Percentiles rank a stretch among this genome's conserved stretches.
Evolutionary conservation across 2,113 vertebrate genomes (phyloP).

Genomic region (Hippoglossus stenolepis): DNA sequence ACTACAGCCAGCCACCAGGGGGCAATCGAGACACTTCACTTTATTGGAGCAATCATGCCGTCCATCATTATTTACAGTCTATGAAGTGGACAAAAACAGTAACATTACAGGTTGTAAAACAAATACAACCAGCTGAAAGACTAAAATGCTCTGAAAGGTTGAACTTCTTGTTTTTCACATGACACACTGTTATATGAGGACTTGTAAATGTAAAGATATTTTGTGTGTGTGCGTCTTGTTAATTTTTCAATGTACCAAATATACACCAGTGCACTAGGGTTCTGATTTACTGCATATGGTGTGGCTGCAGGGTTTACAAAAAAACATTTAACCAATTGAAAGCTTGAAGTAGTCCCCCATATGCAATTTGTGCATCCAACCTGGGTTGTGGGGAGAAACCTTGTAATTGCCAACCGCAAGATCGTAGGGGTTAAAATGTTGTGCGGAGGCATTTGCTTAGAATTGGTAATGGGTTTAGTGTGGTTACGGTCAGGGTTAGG

Average conservation of each 20-base stretch:
- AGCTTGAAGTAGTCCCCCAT: conserved; percentile 14
- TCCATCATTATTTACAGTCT: too few relatives aligned
- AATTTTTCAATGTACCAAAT: not conserved
- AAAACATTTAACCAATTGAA: conserved; percentile 36
- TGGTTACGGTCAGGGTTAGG: conserved; percentile 60
- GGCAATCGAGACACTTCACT: too few relatives aligned
- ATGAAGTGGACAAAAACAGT: too few relatives aligned
- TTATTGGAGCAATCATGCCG: too few relatives aligned
- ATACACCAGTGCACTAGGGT: not conserved
- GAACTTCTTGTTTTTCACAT: not conserved
- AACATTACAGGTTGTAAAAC: too few relatives aligned
- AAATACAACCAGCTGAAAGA: too few relatives aligned
- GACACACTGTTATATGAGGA: not conserved
- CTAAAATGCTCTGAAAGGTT: too few relatives aligned
- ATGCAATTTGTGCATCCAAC: conserved; percentile 35
- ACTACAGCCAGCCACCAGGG: too few relatives aligned
- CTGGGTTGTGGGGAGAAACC: conserved; percentile 12
- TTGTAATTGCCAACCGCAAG: conserved; percentile 50
- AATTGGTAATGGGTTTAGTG: conserved; percentile 54
- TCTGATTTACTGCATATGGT: conserved; percentile 16
- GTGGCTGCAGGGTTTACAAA: not conserved
- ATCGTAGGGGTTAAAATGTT: conserved; percentile 31
- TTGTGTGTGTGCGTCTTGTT: not conserved
- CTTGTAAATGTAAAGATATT: conserved; percentile 6
- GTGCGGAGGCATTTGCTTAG: conserved; percentile 53